Percentiles rank a stretch among this genome's conserved stretches.
Evolutionary conservation across 2,888 invertebrate species (phyloP).

Genomic region (Dione vanillae): DNA sequence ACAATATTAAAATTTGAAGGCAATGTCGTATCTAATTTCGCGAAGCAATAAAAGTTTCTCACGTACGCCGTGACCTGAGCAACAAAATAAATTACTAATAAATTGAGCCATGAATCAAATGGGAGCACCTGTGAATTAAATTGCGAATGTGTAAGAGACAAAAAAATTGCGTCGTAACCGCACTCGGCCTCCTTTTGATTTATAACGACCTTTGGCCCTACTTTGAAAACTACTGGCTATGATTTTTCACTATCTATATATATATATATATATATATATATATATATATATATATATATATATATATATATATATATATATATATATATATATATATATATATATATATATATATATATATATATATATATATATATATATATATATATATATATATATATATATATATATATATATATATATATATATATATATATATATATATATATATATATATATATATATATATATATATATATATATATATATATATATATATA

Average conservation of each 20-base stretch:
- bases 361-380: too few relatives aligned
- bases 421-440: too few relatives aligned
- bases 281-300: too few relatives aligned
- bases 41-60: slow-evolving; percentile 39
- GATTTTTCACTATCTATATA: neutral
- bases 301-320: too few relatives aligned
- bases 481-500: too few relatives aligned
- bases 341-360: too few relatives aligned
- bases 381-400: too few relatives aligned
- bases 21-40: slow-evolving; percentile 30
- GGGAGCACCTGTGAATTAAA: slow-evolving; percentile 50
- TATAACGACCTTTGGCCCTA: slow-evolving; percentile 33
- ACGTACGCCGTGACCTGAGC: slow-evolving; percentile 31
- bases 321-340: too few relatives aligned
- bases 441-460: too few relatives aligned
- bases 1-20: slow-evolving; percentile 9
- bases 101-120: slow-evolving; percentile 49
- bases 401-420: too few relatives aligned
- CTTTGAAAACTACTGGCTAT: neutral
- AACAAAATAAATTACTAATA: slow-evolving; percentile 48
- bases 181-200: slow-evolving; percentile 40
- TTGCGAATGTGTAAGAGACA: slow-evolving; percentile 48
- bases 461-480: too few relatives aligned
- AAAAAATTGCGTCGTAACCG: slow-evolving; percentile 49
- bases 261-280: neutral